Evolutionary conservation across 2,888 invertebrate species (phyloP), one percentile per base, ranked within the genome.

Genomic region (Xestia ashworthii): DNA sequence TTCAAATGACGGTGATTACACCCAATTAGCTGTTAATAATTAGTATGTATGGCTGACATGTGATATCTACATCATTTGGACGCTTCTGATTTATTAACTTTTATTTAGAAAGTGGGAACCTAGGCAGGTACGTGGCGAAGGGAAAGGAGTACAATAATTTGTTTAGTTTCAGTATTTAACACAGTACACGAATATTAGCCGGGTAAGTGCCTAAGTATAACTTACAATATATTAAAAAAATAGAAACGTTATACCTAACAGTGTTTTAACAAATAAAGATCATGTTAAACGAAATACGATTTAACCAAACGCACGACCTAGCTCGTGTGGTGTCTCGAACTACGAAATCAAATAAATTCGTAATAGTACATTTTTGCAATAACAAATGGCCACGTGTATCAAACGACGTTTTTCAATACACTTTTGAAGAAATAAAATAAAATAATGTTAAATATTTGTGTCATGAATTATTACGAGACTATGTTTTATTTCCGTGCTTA

Each of bases 1-100:
- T 66, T 14, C 1, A 53, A 72, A 50, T 65, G 25, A 72, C 14
- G 38, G 8, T 58, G 6, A 76, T 80, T 72, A 46, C 66, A 41
- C 22, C 60, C 25, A 64, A 71, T 79, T 68, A 67, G 48, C 0
- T n/a, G 9, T 22, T 64, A 62, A 83, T 83, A 53, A 78, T 62
- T 2, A 58, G 5, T 41, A 16, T 48, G 32, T 38, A 41, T 83
- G 65, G 53, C 6, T 70, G 78, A 70, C 83, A 48, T 48, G 38
- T 79, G 60, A 67, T 78, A 55, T 55, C 32, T 83, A 41, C 55
- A 66, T 62, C n/a, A 48, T 74, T 65, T 44, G 32, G 3, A 60
- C 19, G 60, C 19, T 60, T 9, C 60, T 60, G 32, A 32, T 60
- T 60, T 8, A 16, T 60, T 16, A 32, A 32, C 32, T 9, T 32